These are phyloP conservation scores for Polyploca ridens DNA, from an alignment of 2,888 invertebrate genomes.

Conservation along the genomic window DNA sequence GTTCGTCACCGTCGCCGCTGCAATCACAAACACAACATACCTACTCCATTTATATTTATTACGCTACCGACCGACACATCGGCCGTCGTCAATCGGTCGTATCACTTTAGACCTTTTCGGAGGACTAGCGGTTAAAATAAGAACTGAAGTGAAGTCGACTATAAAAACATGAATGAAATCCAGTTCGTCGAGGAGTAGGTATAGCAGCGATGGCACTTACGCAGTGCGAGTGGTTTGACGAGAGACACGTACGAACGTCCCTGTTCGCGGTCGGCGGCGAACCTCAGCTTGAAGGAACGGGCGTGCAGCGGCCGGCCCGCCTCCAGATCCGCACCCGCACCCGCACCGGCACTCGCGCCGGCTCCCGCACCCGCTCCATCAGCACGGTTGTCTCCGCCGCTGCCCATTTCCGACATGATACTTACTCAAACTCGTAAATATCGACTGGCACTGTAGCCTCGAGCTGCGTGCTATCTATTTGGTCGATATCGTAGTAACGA, in stretches of 20 bases:
- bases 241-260: slow-evolving; percentile 73
- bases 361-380: not conserved
- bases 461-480: not conserved
- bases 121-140: too few relatives aligned
- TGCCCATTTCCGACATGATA: not conserved
- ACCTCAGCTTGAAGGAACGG: slow-evolving; percentile 70
- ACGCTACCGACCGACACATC: too few relatives aligned
- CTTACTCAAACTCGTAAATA: not conserved
- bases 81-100: too few relatives aligned
- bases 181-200: too few relatives aligned
- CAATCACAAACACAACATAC: slow-evolving; percentile 11
- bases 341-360: slow-evolving; percentile 6
- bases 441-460: not conserved
- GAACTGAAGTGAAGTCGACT: too few relatives aligned
- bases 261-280: slow-evolving; percentile 67
- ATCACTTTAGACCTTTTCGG: too few relatives aligned
- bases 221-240: slow-evolving; percentile 63
- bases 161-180: too few relatives aligned
- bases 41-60: not conserved
- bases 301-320: slow-evolving; percentile 31
- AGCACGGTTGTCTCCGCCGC: slow-evolving; percentile 15
- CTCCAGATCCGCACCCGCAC: slow-evolving; percentile 15
- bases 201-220: slow-evolving; percentile 43
- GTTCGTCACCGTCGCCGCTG: slow-evolving; percentile 67
- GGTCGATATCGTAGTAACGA: not conserved